These are phyloP conservation scores for Bellardia pandia DNA, from an alignment of 2,888 invertebrate genomes.

Conservation along the genomic window DNA sequence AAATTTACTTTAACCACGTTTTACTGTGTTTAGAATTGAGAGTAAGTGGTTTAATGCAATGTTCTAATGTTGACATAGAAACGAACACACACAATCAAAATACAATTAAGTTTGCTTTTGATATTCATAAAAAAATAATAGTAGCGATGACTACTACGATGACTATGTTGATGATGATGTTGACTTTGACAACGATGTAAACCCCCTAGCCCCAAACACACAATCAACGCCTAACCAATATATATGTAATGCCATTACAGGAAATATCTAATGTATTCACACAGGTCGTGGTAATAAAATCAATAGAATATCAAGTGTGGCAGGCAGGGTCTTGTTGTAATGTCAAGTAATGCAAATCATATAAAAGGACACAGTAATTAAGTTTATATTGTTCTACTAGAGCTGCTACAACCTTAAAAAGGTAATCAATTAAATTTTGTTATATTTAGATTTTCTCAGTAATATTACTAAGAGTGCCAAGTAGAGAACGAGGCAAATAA, in stretches of 20 bases:
- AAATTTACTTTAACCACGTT: too few relatives aligned
- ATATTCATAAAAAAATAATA: constrained; percentile 14
- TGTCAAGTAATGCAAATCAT: constrained; percentile 34
- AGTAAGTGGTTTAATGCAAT: constrained; percentile 51
- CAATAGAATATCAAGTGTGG: constrained; percentile 34
- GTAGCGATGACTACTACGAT: not conserved
- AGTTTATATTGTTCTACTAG: constrained; percentile 35
- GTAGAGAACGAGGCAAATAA: not conserved
- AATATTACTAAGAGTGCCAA: not conserved
- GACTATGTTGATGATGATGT: not conserved
- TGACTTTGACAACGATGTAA: constrained; percentile 16
- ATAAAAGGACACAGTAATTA: constrained; percentile 49
- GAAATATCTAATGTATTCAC: constrained; percentile 36
- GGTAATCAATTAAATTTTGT: constrained; percentile 46
- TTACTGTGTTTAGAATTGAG: not conserved
- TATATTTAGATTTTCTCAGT: not conserved
- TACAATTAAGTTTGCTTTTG: constrained; percentile 9
- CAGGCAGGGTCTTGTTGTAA: constrained; percentile 36
- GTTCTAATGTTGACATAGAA: constrained; percentile 21
- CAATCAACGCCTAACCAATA: not conserved
- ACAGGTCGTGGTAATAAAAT: constrained; percentile 34
- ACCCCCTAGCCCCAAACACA: not conserved
- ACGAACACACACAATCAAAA: not conserved
- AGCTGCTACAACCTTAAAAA: constrained; percentile 27
- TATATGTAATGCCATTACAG: constrained; percentile 23